phyloP scores from a whole-genome alignment of 1,140 invertebrate species.

The Halesus radiatus region DNA sequence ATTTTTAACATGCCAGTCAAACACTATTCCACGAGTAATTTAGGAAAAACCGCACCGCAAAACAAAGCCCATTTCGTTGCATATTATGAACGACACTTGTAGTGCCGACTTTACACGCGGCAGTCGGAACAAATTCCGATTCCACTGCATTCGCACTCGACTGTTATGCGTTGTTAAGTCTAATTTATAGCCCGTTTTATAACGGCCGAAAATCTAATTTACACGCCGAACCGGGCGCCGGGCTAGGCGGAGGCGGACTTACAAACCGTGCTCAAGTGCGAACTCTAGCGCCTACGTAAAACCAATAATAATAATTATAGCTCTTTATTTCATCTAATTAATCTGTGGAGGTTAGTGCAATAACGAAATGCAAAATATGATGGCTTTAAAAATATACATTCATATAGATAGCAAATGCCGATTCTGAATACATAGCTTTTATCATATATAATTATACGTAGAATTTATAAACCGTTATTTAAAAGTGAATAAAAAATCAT shows the following conservation, averaged over 20 bases:
- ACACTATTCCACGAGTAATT: no score
- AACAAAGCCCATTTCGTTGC: not conserved
- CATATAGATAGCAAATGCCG: no score
- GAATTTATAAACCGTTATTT: no score
- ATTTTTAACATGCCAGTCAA: no score
- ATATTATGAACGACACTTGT: constrained; percentile 17
- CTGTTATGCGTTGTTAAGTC: constrained; percentile 47
- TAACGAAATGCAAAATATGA: no score
- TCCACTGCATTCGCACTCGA: constrained; percentile 33
- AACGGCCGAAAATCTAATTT: constrained; percentile 48
- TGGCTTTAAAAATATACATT: no score
- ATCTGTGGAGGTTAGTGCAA: no score
- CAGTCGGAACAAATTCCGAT: constrained; percentile 35
- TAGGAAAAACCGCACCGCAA: not conserved
- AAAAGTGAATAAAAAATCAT: no score
- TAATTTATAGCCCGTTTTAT: constrained; percentile 49
- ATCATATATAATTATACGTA: no score
- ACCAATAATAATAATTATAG: not conserved
- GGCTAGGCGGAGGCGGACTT: not conserved
- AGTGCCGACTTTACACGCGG: not conserved
- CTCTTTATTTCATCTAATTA: not conserved
- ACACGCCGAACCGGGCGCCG: constrained; percentile 9
- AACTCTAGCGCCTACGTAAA: not conserved
- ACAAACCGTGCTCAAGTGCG: not conserved
- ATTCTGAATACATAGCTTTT: no score